Percentiles rank a stretch among this genome's conserved stretches.
Evolutionary conservation across 2,797 vertebrate genomes (phyloP).

Genomic region (Diceros bicornis): DNA sequence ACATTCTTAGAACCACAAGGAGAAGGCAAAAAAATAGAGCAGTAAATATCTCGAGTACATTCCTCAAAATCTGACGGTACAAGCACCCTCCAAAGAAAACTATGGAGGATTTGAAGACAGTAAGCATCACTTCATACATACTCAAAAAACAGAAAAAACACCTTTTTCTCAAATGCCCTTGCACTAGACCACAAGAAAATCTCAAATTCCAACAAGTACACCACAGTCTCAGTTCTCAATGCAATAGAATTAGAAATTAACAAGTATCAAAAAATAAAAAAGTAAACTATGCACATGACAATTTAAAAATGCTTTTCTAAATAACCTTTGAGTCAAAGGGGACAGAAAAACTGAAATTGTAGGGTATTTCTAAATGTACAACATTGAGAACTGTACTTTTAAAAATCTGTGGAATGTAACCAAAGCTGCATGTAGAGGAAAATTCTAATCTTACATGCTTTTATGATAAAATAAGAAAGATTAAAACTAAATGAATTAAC

Average conservation of each 20-base stretch:
- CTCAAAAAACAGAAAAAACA: not conserved
- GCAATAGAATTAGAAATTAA: not conserved
- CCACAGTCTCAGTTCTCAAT: not conserved
- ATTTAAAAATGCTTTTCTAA: not conserved
- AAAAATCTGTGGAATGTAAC: not conserved
- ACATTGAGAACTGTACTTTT: not conserved
- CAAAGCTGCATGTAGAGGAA: not conserved
- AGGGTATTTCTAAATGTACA: not conserved
- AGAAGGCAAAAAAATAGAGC: not conserved
- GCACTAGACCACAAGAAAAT: not conserved
- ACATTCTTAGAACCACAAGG: not conserved
- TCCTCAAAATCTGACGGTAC: not conserved
- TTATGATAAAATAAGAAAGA: not conserved
- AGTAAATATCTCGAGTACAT: not conserved
- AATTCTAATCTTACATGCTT: not conserved
- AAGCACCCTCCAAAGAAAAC: not conserved
- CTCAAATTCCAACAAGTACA: not conserved
- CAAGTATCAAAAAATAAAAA: not conserved
- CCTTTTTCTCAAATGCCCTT: not conserved
- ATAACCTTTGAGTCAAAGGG: conserved; percentile 1
- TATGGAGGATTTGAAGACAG: not conserved
- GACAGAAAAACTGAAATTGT: not conserved
- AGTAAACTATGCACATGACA: not conserved
- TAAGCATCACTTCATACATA: not conserved
- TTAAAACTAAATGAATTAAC: not conserved